Evolutionary conservation across 2,797 vertebrate species (phyloP).

Genomic region (Brachymystax lenok): DNA sequence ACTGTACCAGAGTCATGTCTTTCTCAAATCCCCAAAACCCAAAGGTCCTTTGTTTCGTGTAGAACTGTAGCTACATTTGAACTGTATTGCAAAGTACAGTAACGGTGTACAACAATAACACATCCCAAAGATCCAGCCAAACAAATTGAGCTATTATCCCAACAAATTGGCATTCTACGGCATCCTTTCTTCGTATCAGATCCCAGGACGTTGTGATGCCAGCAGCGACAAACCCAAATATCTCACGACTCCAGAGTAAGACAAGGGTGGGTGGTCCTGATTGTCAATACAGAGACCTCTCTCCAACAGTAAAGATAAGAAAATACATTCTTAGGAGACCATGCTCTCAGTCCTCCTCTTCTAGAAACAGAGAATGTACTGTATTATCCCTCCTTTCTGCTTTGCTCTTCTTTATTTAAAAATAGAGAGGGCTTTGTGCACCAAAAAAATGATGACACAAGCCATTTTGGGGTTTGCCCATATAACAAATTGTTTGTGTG

Average conservation of each 20-base stretch:
- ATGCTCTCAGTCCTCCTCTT: not conserved
- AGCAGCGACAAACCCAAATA: not conserved
- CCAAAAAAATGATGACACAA: slow-evolving; percentile 59
- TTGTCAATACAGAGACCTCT: not conserved
- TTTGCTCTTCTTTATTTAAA: not conserved
- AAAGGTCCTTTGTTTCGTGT: not conserved
- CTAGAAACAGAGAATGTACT: not conserved
- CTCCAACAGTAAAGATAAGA: not conserved
- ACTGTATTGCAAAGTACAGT: not conserved
- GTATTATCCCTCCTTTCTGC: not conserved
- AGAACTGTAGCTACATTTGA: not conserved
- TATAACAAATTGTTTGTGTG: slow-evolving; percentile 38
- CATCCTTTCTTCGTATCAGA: not conserved
- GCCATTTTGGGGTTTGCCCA: slow-evolving; percentile 50
- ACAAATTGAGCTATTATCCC: not conserved
- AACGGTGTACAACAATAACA: not conserved
- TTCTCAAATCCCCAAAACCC: not conserved
- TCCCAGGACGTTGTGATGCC: not conserved
- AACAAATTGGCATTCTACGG: not conserved
- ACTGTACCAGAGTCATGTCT: slow-evolving; percentile 8
- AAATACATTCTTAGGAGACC: not conserved
- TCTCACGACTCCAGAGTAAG: not conserved
- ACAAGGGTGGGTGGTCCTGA: not conserved
- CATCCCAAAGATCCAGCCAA: not conserved
- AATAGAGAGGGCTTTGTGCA: not conserved